These are phyloP conservation scores for Acromyrmex charruanus DNA, from an alignment of 1,140 invertebrate species.

Conservation along the genomic window DNA sequence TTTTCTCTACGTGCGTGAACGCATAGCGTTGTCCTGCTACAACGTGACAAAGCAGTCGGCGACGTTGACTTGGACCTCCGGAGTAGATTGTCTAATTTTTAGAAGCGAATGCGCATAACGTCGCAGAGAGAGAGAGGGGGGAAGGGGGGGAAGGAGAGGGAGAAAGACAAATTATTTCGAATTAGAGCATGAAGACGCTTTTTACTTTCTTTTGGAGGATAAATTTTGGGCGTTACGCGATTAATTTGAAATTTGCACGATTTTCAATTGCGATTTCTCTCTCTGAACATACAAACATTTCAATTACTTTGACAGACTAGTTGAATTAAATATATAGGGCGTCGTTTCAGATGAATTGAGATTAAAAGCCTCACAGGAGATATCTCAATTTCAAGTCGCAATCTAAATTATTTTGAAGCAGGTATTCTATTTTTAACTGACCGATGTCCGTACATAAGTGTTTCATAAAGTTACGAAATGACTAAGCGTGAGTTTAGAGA, in stretches of 20 bases:
- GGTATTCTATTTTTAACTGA: slow-evolving; percentile 1
- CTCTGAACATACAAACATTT: neutral
- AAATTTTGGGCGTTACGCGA: slow-evolving; percentile 1
- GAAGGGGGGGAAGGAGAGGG: neutral
- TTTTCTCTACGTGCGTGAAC: slow-evolving; percentile 62
- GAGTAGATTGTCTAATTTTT: slow-evolving; percentile 66
- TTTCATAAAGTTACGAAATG: slow-evolving; percentile 6
- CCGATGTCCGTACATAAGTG: neutral
- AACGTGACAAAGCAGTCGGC: slow-evolving; percentile 58
- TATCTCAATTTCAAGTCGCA: slow-evolving; percentile 1
- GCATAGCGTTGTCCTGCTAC: slow-evolving; percentile 59
- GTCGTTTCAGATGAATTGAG: neutral
- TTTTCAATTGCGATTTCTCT: neutral
- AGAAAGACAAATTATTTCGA: slow-evolving; percentile 31
- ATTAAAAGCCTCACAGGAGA: neutral
- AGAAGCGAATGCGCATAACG: neutral
- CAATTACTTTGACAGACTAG: neutral
- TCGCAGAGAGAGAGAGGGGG: neutral
- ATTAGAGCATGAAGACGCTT: slow-evolving; percentile 44
- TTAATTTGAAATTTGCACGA: slow-evolving; percentile 15
- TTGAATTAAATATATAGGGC: neutral
- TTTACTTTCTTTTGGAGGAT: slow-evolving; percentile 34
- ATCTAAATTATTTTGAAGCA: neutral
- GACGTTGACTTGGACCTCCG: slow-evolving; percentile 52
- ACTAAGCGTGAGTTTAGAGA: neutral